A percentile compares a stretch with the other conserved stretches of the same genome.
These are phyloP conservation scores for Aldabrachelys gigantea DNA, from an alignment of 2,113 vertebrate genomes.

Conservation along the genomic window DNA sequence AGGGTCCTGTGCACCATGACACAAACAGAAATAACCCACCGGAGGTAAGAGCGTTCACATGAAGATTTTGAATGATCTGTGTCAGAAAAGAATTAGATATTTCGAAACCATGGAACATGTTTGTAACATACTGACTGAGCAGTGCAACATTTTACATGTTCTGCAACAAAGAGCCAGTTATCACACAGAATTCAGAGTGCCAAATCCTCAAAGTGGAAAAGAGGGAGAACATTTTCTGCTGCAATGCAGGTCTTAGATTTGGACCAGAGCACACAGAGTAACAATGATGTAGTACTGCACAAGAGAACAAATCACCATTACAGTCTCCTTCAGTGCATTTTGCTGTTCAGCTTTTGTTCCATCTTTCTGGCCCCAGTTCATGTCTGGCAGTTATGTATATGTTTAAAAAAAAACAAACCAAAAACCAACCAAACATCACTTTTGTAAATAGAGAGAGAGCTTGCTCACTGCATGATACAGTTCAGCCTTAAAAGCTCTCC, in stretches of 20 bases:
- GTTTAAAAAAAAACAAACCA: not conserved
- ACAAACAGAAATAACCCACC: not conserved
- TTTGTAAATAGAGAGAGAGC: not conserved
- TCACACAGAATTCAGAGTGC: not conserved
- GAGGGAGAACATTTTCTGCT: slow-evolving; percentile 32
- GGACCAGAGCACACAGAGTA: slow-evolving; percentile 4
- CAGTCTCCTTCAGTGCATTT: not conserved
- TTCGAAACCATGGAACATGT: not conserved
- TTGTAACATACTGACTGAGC: not conserved
- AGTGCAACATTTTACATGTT: not conserved
- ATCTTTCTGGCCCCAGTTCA: not conserved
- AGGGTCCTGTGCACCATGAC: not conserved
- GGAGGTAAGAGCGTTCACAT: not conserved
- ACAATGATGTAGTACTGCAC: slow-evolving; percentile 4
- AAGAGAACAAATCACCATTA: slow-evolving; percentile 29
- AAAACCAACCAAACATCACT: not conserved
- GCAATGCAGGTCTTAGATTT: slow-evolving; percentile 57
- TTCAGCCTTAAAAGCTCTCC: not conserved
- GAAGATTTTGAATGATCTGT: not conserved
- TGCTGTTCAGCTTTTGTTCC: not conserved
- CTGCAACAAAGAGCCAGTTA: not conserved
- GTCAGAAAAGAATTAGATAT: not conserved
- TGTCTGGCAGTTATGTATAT: not conserved
- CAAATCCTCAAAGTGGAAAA: not conserved
- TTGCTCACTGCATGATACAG: not conserved